A percentile compares a stretch with the other conserved stretches of the same genome.
phyloP scores from a whole-genome alignment of 2,888 invertebrate species.

The Tortricodes alternella region DNA sequence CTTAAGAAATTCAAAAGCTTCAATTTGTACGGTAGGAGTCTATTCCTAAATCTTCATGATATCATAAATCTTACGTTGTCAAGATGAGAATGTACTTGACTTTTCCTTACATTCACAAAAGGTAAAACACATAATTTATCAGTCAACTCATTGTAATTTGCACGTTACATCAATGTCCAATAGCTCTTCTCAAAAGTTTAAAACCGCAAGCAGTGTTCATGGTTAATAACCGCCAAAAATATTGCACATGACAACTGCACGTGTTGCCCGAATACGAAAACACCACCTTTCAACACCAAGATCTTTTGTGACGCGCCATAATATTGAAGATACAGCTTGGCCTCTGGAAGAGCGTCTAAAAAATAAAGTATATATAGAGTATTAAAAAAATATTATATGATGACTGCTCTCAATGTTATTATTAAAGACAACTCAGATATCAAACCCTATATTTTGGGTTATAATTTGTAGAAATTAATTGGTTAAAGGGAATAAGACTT shows the following conservation, averaged over 20 bases:
- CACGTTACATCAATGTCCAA: constrained; percentile 23
- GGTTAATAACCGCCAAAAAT: constrained; percentile 61
- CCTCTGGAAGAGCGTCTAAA: constrained; percentile 11
- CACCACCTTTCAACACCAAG: constrained; percentile 49
- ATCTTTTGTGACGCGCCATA: constrained; percentile 41
- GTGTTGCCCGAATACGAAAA: constrained; percentile 52
- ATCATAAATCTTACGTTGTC: too few species aligned
- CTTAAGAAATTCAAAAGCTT: too few species aligned
- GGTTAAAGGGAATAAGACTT: not conserved
- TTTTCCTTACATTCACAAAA: not conserved
- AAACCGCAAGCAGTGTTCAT: constrained; percentile 20
- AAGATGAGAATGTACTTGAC: not conserved
- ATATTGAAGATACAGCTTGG: constrained; percentile 33
- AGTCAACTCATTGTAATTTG: constrained; percentile 19
- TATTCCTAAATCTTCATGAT: too few species aligned
- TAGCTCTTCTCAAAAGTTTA: constrained; percentile 17
- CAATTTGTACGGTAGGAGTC: too few species aligned
- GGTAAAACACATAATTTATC: constrained; percentile 8
- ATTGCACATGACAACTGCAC: constrained; percentile 55
- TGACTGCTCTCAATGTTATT: too few species aligned
- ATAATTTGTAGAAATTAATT: not conserved
- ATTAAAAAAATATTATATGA: too few species aligned
- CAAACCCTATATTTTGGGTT: not conserved
- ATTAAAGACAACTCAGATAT: too few species aligned
- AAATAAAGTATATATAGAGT: not conserved